Evolutionary conservation across 2,797 vertebrate genomes (phyloP), one percentile per base, ranked within the genome.

Genomic region (Heterohyrax brucei): DNA sequence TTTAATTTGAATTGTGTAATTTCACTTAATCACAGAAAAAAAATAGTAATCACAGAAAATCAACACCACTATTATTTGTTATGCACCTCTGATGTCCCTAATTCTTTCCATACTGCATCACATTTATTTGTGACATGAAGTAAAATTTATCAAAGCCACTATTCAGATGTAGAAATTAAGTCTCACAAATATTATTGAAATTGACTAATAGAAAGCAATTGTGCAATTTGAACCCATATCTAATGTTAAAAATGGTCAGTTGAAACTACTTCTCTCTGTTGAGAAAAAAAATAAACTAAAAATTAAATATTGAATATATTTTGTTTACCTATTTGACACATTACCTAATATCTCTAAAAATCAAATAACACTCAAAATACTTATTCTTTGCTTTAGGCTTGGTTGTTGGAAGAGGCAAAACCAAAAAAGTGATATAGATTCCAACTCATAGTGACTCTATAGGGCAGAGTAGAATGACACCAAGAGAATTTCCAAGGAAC

Each of bases 61-160:
- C 10, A 64, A 44, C 10, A 59, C 1, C 13, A 6, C 1, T 10
- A 6, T 64, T 3, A 76, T 33, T 66, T 89, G 64, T 56, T 61
- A 81, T 13, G 22, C 0, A 72, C 3, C 50, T 66, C 9, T 3
- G 16, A 68, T 81, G 0, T 12, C 5, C 7, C 16, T 59, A 46
- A 33, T 75, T 39, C 66, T 79, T 86, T 79, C 10, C 10, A 79
- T 14, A 77, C 1, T 44, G 3, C 7, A 53, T 92, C 21, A 16
- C 30, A 79, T 70, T 86, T 44, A 83, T 88, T 72, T 53, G 70
- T 77, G 13, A 33, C 44, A 68, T 77, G 39, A 89, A 48, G 21
- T 16, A 76, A 80, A 84, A 86, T 21, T 77, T n/a, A 85, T 87
- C 87, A 72, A 92, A 94, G 77, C 21, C 30, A 72, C 66, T 26